Base-by-base conservation (phyloP, 2,797 vertebrate species). In the Cuculus canorus region DNA sequence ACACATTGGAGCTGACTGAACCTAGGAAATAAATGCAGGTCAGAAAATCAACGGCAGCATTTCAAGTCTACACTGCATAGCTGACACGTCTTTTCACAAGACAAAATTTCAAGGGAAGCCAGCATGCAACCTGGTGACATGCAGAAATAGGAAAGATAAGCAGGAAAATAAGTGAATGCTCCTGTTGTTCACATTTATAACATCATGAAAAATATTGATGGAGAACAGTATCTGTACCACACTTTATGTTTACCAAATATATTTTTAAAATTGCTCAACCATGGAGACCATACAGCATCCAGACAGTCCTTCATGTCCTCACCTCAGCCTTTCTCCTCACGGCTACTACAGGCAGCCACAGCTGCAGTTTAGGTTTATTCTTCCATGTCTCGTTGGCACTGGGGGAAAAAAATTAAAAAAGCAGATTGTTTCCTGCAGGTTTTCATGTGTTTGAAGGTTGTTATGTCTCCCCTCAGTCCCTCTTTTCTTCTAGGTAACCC, bases 11-110 rank as follows among this genome's bases (percentile, higher is more conserved):
- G 19, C 16, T 63, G 48, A 18, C 30, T 41, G 32, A 43, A n/a
- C 15, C 68, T 18, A 39, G 41, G 35, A 50, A 61, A 61, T 57
- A 66, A 72, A 56, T 32, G n/a, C 10, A n/a, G 15, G 27, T 56
- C 27, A 56, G 50, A 80, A 56, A 78, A 43, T 17, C 16, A 87
- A 92, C 66, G 41, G 33, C 27, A 53, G 39, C 14, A 82, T 43
- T 53, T 71, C 45, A 48, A 13, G 17, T 54, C 23, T 0, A 0
- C 17, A 10, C 23, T 18, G 7, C 3, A 2, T 10, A 53, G 32
- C 32, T 77, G 27, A 35, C 8, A 8, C 7, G 13, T 72, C 53
- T 32, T 77, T 66, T 87, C 47, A 24, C 10, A 77, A 60, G 60
- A 43, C 27, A n/a, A 48, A 72, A 65, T 43, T 41, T 82, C 17